Conservation (phyloP, 2,113 vertebrate genomes). For the Gyps fulvus region DNA sequence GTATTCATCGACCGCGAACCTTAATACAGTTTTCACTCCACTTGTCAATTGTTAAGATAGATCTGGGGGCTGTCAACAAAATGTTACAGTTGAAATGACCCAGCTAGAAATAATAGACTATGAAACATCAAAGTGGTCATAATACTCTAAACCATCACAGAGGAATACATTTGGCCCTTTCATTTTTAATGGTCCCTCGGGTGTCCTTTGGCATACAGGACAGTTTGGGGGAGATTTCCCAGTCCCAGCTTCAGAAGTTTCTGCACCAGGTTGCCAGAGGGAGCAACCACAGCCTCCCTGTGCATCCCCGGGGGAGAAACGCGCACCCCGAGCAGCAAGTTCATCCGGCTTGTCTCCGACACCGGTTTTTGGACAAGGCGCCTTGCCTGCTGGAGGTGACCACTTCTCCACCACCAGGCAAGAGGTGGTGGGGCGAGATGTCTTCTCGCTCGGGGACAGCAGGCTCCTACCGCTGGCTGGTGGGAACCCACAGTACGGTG, state of each 20-base stretch:
- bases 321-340: not conserved
- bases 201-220: fast-evolving
- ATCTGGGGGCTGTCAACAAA: conserved; percentile 36
- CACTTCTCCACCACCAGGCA: not conserved
- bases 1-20: not conserved
- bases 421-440: not conserved
- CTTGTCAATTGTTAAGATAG: conserved; percentile 35
- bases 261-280: not conserved
- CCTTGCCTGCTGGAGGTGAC: not conserved
- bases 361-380: not conserved
- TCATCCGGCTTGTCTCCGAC: not conserved
- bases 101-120: conserved; percentile 3
- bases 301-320: not conserved
- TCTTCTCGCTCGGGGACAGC: fast-evolving
- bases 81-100: conserved; percentile 1
- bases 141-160: not conserved
- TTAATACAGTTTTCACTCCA: conserved; percentile 39
- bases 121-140: not conserved
- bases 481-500: fast-evolving
- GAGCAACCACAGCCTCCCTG: not conserved
- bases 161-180: not conserved
- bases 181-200: not conserved
- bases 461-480: fast-evolving
- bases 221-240: not conserved
- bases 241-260: not conserved